phyloP scores from a whole-genome alignment of 2,113 vertebrate species.

The Macaca nemestrina region DNA sequence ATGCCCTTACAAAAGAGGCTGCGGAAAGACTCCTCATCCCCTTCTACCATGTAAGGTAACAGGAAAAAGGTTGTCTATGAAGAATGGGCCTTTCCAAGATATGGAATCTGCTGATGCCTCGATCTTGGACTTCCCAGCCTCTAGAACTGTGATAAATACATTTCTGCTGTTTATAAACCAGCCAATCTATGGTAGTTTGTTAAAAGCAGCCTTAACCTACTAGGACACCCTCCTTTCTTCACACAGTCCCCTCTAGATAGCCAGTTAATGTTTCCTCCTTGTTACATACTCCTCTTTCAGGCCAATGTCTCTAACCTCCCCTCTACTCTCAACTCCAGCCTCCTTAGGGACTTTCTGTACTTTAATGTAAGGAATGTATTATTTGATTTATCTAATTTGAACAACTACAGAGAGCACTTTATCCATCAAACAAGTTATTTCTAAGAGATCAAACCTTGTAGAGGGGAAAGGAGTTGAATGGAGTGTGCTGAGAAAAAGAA shows the following conservation, averaged over 20 bases:
- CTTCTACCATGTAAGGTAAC: too few relatives aligned
- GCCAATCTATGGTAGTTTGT: not conserved
- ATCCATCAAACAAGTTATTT: slow-evolving; percentile 24
- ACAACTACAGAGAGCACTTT: not conserved
- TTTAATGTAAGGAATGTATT: not conserved
- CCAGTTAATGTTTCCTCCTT: not conserved
- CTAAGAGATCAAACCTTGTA: not conserved
- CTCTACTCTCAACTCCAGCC: not conserved
- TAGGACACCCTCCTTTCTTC: not conserved
- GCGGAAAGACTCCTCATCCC: not conserved
- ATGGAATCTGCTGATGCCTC: not conserved
- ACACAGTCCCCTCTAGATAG: accelerated
- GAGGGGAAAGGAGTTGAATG: not conserved
- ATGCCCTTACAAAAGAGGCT: not conserved
- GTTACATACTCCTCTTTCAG: not conserved
- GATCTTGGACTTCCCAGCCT: not conserved
- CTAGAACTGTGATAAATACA: not conserved
- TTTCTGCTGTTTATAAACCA: not conserved
- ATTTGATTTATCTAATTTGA: slow-evolving; percentile 39
- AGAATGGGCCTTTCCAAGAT: too few relatives aligned
- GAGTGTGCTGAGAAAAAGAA: not conserved
- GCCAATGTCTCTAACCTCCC: not conserved
- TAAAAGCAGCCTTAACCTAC: too few relatives aligned
- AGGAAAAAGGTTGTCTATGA: not conserved
- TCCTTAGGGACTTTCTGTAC: not conserved